A percentile compares a stretch with the other conserved stretches of the same genome.
phyloP scores from a whole-genome alignment of 2,888 invertebrate species.

The Cephus pulcher region DNA sequence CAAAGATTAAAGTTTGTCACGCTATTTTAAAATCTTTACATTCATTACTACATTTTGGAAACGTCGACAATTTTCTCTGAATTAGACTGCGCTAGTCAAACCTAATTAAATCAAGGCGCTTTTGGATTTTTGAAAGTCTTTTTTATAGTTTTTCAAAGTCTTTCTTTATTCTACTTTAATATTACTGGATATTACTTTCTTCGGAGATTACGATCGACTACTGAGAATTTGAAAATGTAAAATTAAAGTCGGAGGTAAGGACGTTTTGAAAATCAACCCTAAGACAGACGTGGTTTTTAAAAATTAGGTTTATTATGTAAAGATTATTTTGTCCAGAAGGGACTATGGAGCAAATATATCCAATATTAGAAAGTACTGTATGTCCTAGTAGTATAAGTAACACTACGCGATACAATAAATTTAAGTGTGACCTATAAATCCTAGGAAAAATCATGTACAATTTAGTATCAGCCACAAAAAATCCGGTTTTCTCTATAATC shows the following conservation, averaged over 20 bases:
- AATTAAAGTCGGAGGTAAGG: not conserved
- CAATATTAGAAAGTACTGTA: not conserved
- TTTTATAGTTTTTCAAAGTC: not conserved
- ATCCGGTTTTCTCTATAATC: not conserved
- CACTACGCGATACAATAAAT: not conserved
- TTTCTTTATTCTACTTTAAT: not conserved
- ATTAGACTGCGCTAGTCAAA: not conserved
- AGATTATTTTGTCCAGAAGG: not conserved
- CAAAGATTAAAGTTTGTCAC: not conserved
- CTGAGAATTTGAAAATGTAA: not conserved
- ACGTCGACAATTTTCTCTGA: not conserved
- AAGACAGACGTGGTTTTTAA: not conserved
- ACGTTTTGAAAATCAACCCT: not conserved
- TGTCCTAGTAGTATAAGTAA: not conserved
- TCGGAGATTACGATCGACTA: not conserved
- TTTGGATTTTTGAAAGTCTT: not conserved
- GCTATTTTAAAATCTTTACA: not conserved
- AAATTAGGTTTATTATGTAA: not conserved
- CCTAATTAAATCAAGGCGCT: not conserved
- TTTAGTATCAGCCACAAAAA: not conserved
- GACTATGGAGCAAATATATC: not conserved
- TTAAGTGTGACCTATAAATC: not conserved
- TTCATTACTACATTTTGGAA: not conserved
- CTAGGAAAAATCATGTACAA: not conserved
- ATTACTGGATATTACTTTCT: not conserved